Conservation (phyloP, 2,888 invertebrate genomes). For the Gnatocerus cornutus region DNA sequence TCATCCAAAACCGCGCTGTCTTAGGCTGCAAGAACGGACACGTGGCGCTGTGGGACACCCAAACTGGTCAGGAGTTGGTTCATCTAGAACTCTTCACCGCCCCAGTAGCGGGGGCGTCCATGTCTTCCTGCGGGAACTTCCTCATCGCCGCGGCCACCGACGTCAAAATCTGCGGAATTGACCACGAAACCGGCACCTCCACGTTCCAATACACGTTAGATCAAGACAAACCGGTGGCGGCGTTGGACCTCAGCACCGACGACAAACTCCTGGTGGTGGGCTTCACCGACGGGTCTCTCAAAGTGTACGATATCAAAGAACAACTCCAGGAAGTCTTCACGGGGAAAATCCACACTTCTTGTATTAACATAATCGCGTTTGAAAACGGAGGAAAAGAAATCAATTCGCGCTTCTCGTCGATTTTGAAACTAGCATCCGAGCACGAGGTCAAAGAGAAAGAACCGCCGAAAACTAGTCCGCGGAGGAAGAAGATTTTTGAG, state of each 20-base stretch:
- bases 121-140: conserved; percentile 57
- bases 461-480: neutral
- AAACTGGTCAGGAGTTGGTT: conserved; percentile 51
- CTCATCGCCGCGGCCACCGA: conserved; percentile 63
- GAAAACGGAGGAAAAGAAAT: conserved; percentile 48
- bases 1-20: conserved; percentile 55
- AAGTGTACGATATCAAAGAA: conserved; percentile 63
- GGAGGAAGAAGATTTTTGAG: neutral
- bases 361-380: conserved; percentile 54
- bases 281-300: conserved; percentile 61
- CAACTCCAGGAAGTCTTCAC: conserved; percentile 59
- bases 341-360: conserved; percentile 55
- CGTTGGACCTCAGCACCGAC: conserved; percentile 62
- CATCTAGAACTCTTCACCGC: conserved; percentile 54
- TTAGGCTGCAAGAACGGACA: conserved; percentile 60
- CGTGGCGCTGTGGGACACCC: conserved; percentile 60
- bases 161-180: conserved; percentile 62
- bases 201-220: conserved; percentile 62
- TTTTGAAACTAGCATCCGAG: conserved; percentile 30
- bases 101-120: conserved; percentile 59
- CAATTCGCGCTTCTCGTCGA: conserved; percentile 39
- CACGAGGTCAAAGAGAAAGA: neutral
- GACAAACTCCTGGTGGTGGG: conserved; percentile 62
- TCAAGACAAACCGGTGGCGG: conserved; percentile 57
- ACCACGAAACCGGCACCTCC: conserved; percentile 56